phyloP scores from a whole-genome alignment of 2,113 vertebrate genomes.

The Myocastor coypus region DNA sequence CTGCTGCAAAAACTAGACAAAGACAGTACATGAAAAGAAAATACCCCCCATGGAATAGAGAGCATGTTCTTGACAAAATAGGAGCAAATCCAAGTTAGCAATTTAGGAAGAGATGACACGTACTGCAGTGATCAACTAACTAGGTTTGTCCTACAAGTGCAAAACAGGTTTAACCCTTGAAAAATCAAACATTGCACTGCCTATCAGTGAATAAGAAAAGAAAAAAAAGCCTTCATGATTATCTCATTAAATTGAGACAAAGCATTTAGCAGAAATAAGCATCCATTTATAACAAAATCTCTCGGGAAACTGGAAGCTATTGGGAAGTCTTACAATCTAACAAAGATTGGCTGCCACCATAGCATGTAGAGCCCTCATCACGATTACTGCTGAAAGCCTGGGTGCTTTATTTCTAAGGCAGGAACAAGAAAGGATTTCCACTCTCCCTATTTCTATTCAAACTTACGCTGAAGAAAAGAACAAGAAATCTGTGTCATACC shows the following conservation, averaged over 20 bases:
- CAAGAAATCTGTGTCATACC: neutral
- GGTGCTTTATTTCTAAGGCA: neutral
- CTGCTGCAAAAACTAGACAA: neutral
- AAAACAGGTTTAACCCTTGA: slow-evolving; percentile 7
- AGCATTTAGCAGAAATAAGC: neutral
- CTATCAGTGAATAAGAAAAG: neutral
- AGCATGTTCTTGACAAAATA: neutral
- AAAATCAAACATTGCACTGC: slow-evolving; percentile 42
- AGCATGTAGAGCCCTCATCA: neutral
- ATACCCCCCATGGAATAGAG: neutral
- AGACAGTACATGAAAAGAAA: neutral
- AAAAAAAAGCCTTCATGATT: neutral
- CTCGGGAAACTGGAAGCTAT: neutral
- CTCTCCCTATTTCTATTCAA: neutral
- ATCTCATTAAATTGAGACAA: neutral
- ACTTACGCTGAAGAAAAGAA: neutral
- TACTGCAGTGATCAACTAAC: neutral
- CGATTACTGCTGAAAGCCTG: neutral
- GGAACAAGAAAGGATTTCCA: neutral
- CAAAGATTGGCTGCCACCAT: neutral
- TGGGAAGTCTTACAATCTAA: neutral
- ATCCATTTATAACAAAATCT: neutral
- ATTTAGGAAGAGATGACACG: neutral
- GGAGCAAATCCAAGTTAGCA: neutral
- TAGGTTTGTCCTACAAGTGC: neutral